Percentiles rank a stretch among this genome's conserved stretches.
These are phyloP conservation scores for Cryptotermes secundus DNA, from an alignment of 1,140 invertebrate genomes.

Conservation along the genomic window DNA sequence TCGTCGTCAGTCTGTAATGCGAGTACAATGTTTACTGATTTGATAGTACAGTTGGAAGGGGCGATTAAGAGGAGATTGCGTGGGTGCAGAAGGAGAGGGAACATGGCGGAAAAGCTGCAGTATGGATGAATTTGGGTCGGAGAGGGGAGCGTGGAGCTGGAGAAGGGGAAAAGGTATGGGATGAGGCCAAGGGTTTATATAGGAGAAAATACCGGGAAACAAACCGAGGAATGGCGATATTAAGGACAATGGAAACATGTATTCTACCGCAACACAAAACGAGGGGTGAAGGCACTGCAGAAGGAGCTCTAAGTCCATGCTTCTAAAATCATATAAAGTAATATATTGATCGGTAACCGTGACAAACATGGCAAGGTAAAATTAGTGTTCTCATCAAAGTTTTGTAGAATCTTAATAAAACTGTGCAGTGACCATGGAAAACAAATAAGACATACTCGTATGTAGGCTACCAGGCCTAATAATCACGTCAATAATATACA, in stretches of 20 bases:
- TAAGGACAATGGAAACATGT: not conserved
- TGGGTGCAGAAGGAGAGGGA: not conserved
- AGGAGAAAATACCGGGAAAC: not conserved
- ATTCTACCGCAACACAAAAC: not conserved
- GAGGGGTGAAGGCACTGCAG: not conserved
- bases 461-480: no score
- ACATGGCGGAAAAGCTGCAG: conserved; percentile 12
- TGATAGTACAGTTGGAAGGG: not conserved
- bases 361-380: not conserved
- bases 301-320: not conserved
- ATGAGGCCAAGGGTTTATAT: not conserved
- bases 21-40: not conserved
- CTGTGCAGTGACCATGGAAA: no score
- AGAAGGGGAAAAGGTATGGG: not conserved
- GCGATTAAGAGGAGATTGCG: not conserved
- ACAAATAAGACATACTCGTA: no score
- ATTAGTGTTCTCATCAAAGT: no score
- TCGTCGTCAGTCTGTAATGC: not conserved
- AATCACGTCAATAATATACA: no score
- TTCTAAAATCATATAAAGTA: not conserved
- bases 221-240: not conserved
- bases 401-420: no score
- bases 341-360: not conserved
- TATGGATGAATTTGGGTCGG: not conserved
- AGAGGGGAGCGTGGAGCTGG: not conserved